phyloP scores from a whole-genome alignment of 2,113 vertebrate species.

The Varanus komodoensis region DNA sequence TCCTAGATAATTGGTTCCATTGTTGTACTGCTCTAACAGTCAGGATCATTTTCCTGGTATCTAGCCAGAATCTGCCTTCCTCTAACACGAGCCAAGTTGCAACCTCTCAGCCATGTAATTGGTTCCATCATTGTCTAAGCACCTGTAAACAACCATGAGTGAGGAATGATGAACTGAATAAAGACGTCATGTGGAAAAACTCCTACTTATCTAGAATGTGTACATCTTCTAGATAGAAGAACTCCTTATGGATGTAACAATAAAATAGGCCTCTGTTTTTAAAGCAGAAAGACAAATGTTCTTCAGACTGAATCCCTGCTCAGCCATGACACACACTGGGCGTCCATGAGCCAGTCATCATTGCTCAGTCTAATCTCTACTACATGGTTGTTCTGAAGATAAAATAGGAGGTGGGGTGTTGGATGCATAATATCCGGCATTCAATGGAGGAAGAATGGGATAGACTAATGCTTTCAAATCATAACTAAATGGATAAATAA shows the following conservation, averaged over 20 bases:
- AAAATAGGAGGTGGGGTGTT: not conserved
- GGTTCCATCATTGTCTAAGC: too few relatives aligned
- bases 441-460: not conserved
- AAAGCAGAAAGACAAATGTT: not conserved
- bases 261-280: not conserved
- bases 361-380: not conserved
- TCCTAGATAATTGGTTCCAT: too few relatives aligned
- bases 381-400: not conserved
- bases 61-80: too few relatives aligned
- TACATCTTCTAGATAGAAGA: too few relatives aligned
- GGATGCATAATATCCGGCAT: not conserved
- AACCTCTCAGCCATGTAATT: too few relatives aligned
- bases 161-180: too few relatives aligned
- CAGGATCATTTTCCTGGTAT: too few relatives aligned
- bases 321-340: not conserved
- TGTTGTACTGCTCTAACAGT: too few relatives aligned
- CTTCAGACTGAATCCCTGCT: not conserved
- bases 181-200: not conserved
- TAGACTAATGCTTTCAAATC: too few relatives aligned
- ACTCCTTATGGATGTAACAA: not conserved
- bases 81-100: too few relatives aligned
- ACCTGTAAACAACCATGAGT: too few relatives aligned
- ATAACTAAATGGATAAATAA: not conserved
- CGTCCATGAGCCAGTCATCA: not conserved
- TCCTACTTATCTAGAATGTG: not conserved